A percentile compares a stretch with the other conserved stretches of the same genome.
phyloP scores from a whole-genome alignment of 2,888 invertebrate species.

The Amphipyra tragopoginis region DNA sequence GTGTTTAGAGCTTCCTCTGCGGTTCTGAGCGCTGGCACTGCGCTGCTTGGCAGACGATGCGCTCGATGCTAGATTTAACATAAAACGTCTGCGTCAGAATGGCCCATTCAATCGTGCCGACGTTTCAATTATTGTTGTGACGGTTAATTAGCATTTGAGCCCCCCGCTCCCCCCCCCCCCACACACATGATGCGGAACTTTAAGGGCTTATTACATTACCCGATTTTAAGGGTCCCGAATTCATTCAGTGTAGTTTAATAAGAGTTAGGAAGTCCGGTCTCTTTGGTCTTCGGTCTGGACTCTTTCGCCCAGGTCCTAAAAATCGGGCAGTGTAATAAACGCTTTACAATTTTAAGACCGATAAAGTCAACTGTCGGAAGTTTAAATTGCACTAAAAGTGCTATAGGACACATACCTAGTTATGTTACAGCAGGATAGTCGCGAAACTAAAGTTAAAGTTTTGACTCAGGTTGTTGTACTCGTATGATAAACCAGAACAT shows the following conservation, averaged over 20 bases:
- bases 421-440: not conserved
- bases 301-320: too few relatives aligned
- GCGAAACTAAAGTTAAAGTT: not conserved
- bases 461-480: not conserved
- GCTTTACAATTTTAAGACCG: too few relatives aligned
- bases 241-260: too few relatives aligned
- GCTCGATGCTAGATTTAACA: constrained; percentile 69
- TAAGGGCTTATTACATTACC: too few relatives aligned
- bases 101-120: constrained; percentile 58
- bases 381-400: too few relatives aligned
- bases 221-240: too few relatives aligned
- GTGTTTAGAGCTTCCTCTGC: not conserved
- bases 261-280: too few relatives aligned
- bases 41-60: constrained; percentile 55
- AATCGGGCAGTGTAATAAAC: too few relatives aligned
- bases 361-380: too few relatives aligned
- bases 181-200: not conserved
- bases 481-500: not conserved
- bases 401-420: too few relatives aligned
- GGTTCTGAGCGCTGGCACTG: constrained; percentile 25
- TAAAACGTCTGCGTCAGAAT: constrained; percentile 60
- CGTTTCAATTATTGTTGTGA: constrained; percentile 6
- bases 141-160: constrained; percentile 5
- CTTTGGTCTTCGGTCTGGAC: too few relatives aligned
- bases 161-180: too few relatives aligned